phyloP scores from a whole-genome alignment of 2,113 vertebrate species.

The Ardeotis arabs region DNA sequence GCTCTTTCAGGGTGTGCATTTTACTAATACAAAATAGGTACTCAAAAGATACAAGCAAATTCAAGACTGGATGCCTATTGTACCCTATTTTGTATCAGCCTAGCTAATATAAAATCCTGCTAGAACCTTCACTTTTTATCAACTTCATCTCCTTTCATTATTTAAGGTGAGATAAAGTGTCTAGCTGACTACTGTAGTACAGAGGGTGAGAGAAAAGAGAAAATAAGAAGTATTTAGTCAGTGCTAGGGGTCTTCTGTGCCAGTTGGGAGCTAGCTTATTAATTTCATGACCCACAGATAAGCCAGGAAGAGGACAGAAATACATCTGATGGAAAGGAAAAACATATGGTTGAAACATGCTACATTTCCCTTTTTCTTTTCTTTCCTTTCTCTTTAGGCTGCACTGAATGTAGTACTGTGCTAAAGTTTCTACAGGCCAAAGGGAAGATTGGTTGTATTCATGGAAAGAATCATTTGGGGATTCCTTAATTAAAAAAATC shows the following conservation, averaged over 20 bases:
- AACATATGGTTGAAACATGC: neutral
- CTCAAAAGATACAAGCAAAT: neutral
- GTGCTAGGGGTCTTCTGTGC: neutral
- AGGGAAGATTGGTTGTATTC: neutral
- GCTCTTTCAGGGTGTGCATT: neutral
- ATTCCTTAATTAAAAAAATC: neutral
- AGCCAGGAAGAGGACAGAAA: neutral
- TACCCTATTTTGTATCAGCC: neutral
- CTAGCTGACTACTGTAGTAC: neutral
- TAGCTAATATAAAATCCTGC: neutral
- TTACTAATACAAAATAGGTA: neutral
- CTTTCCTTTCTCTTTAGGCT: neutral
- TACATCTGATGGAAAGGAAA: neutral
- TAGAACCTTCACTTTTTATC: neutral
- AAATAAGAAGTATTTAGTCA: neutral
- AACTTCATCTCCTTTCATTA: neutral
- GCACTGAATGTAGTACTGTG: neutral
- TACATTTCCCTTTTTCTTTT: neutral
- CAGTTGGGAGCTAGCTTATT: neutral
- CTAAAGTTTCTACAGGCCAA: neutral
- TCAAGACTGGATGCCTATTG: neutral
- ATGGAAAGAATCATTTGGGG: neutral
- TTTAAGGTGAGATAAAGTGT: neutral
- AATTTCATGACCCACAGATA: neutral
- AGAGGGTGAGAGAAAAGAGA: neutral